These are phyloP conservation scores for Perithous albicinctus DNA, from an alignment of 2,888 invertebrate species.

Conservation along the genomic window DNA sequence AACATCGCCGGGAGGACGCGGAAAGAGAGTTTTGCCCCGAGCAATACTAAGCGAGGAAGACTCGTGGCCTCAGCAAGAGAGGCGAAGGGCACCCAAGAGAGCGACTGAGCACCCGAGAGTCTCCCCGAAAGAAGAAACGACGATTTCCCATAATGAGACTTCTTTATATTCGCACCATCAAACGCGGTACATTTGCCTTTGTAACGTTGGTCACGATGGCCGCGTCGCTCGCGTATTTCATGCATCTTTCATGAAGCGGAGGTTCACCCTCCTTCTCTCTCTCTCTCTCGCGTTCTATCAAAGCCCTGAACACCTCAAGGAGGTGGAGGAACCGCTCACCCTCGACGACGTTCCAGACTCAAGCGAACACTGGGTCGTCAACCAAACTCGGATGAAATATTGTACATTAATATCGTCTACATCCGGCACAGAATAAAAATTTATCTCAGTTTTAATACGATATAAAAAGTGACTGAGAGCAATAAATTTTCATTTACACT, in stretches of 20 bases:
- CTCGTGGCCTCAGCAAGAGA: conserved; percentile 49
- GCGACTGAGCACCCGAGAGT: conserved; percentile 4
- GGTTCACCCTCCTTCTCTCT: background rate
- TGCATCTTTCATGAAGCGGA: conserved; percentile 67
- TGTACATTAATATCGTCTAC: conserved; percentile 19
- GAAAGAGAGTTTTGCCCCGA: background rate
- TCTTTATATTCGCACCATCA: conserved; percentile 66
- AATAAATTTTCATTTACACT: conserved; percentile 19
- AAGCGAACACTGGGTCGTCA: conserved; percentile 22
- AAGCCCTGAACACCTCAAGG: background rate
- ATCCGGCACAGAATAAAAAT: conserved; percentile 17
- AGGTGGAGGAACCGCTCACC: background rate
- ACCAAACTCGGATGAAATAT: conserved; percentile 30
- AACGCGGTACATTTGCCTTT: conserved; percentile 65
- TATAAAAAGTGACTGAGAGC: conserved; percentile 4
- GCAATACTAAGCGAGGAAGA: conserved; percentile 17
- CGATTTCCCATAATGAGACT: conserved; percentile 62
- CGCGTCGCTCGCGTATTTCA: conserved; percentile 56
- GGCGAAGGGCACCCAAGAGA: conserved; percentile 42
- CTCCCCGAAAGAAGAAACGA: conserved; percentile 34
- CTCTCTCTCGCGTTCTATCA: background rate
- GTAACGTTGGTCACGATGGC: conserved; percentile 48
- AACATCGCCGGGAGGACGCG: background rate
- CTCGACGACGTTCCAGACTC: conserved; percentile 12
- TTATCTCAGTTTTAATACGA: background rate